phyloP scores from a whole-genome alignment of 2,888 invertebrate species.

The Meloe dianella region DNA sequence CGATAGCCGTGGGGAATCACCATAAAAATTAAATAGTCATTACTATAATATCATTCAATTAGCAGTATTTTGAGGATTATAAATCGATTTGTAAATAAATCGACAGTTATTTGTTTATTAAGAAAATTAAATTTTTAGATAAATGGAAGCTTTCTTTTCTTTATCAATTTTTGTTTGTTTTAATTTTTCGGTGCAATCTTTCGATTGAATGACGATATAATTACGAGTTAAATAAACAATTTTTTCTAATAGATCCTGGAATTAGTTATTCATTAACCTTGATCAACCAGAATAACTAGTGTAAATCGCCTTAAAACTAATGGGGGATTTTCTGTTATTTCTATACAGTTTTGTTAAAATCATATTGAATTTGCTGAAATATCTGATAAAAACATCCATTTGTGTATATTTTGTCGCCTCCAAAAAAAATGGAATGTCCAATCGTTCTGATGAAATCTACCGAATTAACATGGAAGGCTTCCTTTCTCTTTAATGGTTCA shows the following conservation, averaged over 20 bases:
- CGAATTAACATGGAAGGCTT: no score
- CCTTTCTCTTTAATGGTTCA: no score
- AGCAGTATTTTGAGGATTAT: not conserved
- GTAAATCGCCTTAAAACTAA: not conserved
- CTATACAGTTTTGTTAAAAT: no score
- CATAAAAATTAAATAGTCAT: not conserved
- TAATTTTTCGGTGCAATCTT: no score
- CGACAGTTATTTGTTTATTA: not conserved
- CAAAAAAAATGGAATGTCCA: no score
- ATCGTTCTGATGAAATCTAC: no score
- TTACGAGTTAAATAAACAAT: not conserved
- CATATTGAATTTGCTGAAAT: no score
- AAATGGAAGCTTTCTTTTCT: not conserved
- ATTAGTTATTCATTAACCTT: not conserved
- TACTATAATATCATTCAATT: not conserved
- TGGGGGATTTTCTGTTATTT: not conserved
- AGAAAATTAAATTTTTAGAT: no score
- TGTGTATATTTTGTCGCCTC: no score
- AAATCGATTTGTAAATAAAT: not conserved
- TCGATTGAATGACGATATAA: not conserved
- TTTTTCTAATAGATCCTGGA: not conserved
- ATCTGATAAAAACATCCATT: no score
- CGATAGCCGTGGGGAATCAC: constrained; percentile 11
- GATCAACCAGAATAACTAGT: not conserved
- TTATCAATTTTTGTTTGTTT: not conserved